phyloP scores from a whole-genome alignment of 2,888 invertebrate genomes.

The Notodonta dromedarius region DNA sequence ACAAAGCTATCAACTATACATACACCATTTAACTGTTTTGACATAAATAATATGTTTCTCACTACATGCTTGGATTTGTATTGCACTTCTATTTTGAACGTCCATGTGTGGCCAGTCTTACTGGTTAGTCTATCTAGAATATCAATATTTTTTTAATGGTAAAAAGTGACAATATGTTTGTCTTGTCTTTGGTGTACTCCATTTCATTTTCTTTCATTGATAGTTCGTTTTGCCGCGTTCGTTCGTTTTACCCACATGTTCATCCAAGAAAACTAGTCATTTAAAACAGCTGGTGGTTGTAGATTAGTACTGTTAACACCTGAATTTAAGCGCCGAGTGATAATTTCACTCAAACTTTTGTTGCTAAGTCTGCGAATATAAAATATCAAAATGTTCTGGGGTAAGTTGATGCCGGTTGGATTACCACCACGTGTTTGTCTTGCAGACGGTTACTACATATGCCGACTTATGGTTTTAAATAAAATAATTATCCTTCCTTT shows the following conservation, averaged over 20 bases:
- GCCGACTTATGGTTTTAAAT: neutral
- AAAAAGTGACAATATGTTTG: neutral
- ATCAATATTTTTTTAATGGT: neutral
- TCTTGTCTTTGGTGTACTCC: conserved; percentile 26
- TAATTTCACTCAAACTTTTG: conserved; percentile 13
- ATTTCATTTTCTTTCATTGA: conserved; percentile 21
- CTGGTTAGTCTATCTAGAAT: no score
- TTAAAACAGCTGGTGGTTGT: conserved; percentile 9
- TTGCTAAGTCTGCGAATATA: conserved; percentile 18
- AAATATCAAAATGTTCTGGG: conserved; percentile 76
- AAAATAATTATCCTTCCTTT: neutral
- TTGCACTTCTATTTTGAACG: no score
- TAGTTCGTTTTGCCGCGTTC: conserved; percentile 41
- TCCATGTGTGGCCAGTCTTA: no score
- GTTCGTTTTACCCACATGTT: conserved; percentile 34
- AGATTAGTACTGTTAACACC: conserved; percentile 14
- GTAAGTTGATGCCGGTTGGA: conserved; percentile 59
- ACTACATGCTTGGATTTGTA: no score
- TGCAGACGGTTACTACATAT: neutral
- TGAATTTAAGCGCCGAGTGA: conserved; percentile 13
- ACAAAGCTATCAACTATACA: no score
- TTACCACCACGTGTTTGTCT: conserved; percentile 71
- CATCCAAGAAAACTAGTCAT: conserved; percentile 4
- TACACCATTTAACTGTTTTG: no score
- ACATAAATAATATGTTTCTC: no score